A percentile compares a stretch with the other conserved stretches of the same genome.
These are phyloP conservation scores for Elymnias hypermnestra DNA, from an alignment of 1,140 invertebrate genomes.

Conservation along the genomic window DNA sequence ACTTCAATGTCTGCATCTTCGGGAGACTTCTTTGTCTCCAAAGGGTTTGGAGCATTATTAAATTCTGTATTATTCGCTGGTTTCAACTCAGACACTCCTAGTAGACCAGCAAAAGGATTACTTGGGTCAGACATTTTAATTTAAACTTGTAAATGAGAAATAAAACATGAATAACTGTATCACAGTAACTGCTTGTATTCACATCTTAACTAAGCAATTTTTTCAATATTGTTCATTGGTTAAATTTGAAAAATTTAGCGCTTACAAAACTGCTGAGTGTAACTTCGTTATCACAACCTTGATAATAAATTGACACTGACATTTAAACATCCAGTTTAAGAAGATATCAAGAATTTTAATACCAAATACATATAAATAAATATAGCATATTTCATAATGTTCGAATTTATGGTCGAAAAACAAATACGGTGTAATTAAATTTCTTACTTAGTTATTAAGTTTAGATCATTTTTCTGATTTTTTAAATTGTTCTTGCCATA, in stretches of 20 bases:
- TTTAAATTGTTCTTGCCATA: too few relatives aligned
- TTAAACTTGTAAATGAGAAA: conserved; percentile 11
- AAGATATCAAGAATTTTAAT: too few relatives aligned
- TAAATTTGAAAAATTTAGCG: too few relatives aligned
- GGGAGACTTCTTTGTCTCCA: conserved; percentile 32
- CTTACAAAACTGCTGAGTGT: conserved; percentile 32
- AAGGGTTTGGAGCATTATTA: conserved; percentile 26
- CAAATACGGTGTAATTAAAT: too few relatives aligned
- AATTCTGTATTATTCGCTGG: conserved; percentile 29
- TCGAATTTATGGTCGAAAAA: too few relatives aligned
- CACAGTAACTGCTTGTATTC: not conserved
- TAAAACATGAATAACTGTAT: conserved; percentile 14
- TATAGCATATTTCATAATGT: too few relatives aligned
- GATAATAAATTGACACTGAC: conserved; percentile 25
- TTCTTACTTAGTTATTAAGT: too few relatives aligned
- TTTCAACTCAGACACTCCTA: conserved; percentile 45
- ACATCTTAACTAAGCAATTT: conserved; percentile 9
- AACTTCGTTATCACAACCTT: conserved; percentile 29
- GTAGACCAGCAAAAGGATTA: conserved; percentile 64
- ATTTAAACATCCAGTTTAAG: not conserved
- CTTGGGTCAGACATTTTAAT: conserved; percentile 56
- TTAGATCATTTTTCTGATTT: too few relatives aligned
- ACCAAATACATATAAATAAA: too few relatives aligned
- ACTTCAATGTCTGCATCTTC: conserved; percentile 39
- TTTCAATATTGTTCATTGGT: too few relatives aligned